phyloP scores from a whole-genome alignment of 1,140 invertebrate species.

The Bactericera cockerelli region DNA sequence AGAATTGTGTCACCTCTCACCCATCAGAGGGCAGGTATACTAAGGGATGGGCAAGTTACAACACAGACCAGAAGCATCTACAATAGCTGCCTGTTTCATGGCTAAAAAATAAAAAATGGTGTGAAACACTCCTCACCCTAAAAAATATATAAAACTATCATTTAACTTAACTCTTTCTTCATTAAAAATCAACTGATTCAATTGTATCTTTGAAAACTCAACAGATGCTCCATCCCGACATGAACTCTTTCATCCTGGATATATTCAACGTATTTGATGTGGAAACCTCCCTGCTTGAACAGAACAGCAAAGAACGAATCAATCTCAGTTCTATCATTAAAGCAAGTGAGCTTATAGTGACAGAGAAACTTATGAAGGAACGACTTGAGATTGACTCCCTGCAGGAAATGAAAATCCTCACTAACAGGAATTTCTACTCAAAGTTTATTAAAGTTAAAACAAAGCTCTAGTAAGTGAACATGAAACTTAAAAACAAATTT shows the following conservation, averaged over 20 bases:
- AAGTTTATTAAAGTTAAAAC: conserved; percentile 98
- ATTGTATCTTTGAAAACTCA: too few species aligned
- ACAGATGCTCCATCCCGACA: conserved; percentile 53
- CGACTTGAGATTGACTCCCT: conserved; percentile 83
- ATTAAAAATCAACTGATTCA: too few species aligned
- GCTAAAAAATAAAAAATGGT: too few species aligned
- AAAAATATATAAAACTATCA: too few species aligned
- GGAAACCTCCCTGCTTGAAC: conserved; percentile 42
- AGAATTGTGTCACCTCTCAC: too few species aligned
- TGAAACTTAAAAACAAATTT: conserved; percentile 15
- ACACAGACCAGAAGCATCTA: too few species aligned
- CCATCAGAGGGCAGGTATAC: too few species aligned
- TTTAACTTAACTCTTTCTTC: too few species aligned
- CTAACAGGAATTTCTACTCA: conserved; percentile 79
- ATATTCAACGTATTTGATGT: conserved; percentile 62
- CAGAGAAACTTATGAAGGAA: conserved; percentile 73
- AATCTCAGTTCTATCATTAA: conserved; percentile 62
- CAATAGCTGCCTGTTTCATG: too few species aligned
- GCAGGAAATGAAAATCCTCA: conserved; percentile 81
- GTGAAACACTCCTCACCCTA: too few species aligned
- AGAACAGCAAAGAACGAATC: conserved; percentile 43
- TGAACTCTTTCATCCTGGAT: conserved; percentile 60
- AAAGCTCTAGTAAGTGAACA: conserved; percentile 91
- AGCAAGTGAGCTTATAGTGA: conserved; percentile 59
- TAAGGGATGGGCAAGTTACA: too few species aligned